Conservation (phyloP, 2,113 vertebrate genomes). For the Phrynosoma blainvillii region DNA sequence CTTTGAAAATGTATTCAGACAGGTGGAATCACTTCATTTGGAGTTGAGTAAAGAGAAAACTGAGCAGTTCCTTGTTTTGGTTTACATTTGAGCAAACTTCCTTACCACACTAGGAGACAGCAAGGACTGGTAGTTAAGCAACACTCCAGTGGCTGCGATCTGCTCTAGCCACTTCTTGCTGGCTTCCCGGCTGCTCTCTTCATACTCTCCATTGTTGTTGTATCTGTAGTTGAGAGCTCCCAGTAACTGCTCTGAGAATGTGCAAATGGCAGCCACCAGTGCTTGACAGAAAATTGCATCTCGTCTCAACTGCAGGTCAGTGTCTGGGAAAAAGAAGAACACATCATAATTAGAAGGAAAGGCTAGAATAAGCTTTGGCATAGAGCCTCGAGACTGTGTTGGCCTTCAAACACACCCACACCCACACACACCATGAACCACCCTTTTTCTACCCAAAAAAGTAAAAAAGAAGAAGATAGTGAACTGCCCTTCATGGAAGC, state of each 20-base stretch:
- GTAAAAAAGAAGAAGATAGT: too few species aligned
- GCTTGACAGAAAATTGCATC: constrained; percentile 96
- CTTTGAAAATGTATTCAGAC: background rate
- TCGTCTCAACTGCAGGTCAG: constrained; percentile 89
- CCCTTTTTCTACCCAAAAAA: too few species aligned
- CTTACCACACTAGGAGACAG: constrained; percentile 87
- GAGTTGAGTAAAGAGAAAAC: background rate
- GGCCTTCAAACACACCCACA: too few species aligned
- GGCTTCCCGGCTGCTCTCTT: constrained; percentile 93
- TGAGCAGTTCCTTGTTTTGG: background rate
- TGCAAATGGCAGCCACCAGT: constrained; percentile 88
- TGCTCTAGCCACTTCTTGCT: constrained; percentile 98
- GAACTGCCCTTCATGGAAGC: too few species aligned
- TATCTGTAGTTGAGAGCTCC: constrained; percentile 89
- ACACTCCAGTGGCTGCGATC: constrained; percentile 87
- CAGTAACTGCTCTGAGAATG: constrained; percentile 91
- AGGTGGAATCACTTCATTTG: background rate
- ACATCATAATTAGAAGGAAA: background rate
- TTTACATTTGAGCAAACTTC: background rate
- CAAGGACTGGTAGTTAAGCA: constrained; percentile 93
- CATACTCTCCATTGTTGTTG: constrained; percentile 96
- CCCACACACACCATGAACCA: too few species aligned
- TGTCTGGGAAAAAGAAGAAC: constrained; percentile 78
- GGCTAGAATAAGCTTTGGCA: background rate
- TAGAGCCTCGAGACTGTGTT: too few species aligned